Evolutionary conservation across 2,797 vertebrate genomes (phyloP), one percentile per base, ranked within the genome.

Genomic region (Arctocebus calabarensis): DNA sequence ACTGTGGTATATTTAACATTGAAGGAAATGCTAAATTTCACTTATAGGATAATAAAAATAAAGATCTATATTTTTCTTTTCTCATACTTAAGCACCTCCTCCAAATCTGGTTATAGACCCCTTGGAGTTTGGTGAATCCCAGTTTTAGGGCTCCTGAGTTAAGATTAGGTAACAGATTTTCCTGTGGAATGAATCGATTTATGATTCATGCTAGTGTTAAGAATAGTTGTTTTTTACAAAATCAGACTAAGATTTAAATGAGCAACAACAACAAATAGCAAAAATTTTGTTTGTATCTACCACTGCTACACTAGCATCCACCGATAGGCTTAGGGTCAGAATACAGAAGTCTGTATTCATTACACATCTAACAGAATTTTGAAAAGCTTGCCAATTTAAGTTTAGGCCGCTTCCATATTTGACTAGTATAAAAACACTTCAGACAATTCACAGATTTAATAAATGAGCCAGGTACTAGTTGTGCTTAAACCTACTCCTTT

Each of bases 281-380:
- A 84, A 83, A 17, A 40, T 16, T 0, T 3, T 23, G 52, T 7
- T 13, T 48, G 2, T 48, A 22, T 34, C 17, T n/a, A 89, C 19
- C 7, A 68, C 6, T 4, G 77, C 13, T 84, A 70, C 88, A 22
- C 13, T 25, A 71, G 7, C 5, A 75, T n/a, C 7, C 20, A 17
- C 1, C 13, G 57, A 16, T 3, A n/a, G n/a, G 12, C 27, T 27
- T 74, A 13, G 16, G 73, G 13, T 73, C 61, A 83, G 32, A 52
- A 92, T 1, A 40, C 2, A 1, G 12, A 59, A 32, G 0, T 3
- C 0, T 84, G 17, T 25, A 3, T 32, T 3, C 1, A 23, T 55
- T 13, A 48, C 29, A 73, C 23, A 43, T 89, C 62, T 61, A 32
- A 70, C 32, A 4, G 0, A 11, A 59, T 34, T 55, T n/a, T 1